phyloP scores from a whole-genome alignment of 2,797 vertebrate genomes.

The Myiotriccus ornatus region DNA sequence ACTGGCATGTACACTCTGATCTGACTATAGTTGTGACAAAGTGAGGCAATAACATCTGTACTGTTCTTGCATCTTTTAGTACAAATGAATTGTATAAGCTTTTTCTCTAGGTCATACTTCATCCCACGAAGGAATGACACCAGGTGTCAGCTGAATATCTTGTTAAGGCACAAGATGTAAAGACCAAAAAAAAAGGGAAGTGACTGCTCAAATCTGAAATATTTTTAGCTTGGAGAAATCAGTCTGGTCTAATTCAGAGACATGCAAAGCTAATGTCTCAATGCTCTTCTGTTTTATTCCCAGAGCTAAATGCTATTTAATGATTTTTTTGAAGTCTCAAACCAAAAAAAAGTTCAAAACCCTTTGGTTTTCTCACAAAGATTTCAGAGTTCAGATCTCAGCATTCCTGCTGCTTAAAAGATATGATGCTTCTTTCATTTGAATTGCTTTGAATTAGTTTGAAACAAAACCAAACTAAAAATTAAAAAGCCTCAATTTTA shows the following conservation, averaged over 20 bases:
- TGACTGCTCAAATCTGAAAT: neutral
- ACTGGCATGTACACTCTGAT: accelerated
- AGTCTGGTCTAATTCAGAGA: neutral
- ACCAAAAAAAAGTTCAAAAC: neutral
- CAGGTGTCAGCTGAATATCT: neutral
- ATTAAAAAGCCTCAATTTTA: neutral
- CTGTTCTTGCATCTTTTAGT: neutral
- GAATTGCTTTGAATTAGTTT: neutral
- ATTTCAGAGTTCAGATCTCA: neutral
- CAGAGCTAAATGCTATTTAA: neutral
- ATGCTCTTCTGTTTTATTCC: neutral
- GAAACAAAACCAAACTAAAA: neutral
- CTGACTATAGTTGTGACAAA: neutral
- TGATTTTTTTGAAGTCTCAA: neutral
- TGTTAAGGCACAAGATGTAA: neutral
- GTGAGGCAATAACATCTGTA: neutral
- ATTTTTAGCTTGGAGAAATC: neutral
- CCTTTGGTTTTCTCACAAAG: neutral
- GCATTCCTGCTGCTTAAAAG: neutral
- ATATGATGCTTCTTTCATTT: neutral
- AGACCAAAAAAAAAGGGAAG: neutral
- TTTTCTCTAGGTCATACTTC: neutral
- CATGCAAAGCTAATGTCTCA: neutral
- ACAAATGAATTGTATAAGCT: neutral
- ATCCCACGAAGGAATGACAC: neutral